These are phyloP conservation scores for Myrmecobius fasciatus DNA, from an alignment of 2,113 vertebrate species.

Conservation along the genomic window DNA sequence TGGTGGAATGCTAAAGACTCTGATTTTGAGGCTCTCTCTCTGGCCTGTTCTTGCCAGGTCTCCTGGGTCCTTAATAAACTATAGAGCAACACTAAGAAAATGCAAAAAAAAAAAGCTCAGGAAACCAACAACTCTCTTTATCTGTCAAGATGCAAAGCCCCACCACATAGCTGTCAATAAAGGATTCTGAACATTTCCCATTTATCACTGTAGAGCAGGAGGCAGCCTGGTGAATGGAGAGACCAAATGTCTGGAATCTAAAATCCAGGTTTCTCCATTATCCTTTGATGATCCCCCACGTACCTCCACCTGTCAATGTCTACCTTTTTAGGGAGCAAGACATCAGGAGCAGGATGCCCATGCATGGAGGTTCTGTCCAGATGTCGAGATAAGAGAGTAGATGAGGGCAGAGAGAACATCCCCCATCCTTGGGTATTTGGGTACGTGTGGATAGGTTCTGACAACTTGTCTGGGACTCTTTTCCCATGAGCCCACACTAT, in stretches of 20 bases:
- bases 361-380: not conserved
- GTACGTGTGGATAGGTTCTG: not conserved
- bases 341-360: not conserved
- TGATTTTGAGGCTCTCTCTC: not conserved
- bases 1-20: conserved; percentile 50
- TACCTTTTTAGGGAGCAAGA: not conserved
- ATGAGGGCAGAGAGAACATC: not conserved
- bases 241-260: conserved; percentile 23
- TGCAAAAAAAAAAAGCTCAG: conserved; percentile 2
- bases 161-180: conserved; percentile 60
- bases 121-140: conserved; percentile 58
- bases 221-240: accelerated
- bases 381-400: not conserved
- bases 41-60: conserved; percentile 31
- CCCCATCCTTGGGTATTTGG: not conserved
- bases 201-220: conserved; percentile 34
- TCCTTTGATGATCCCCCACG: not conserved
- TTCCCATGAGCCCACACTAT: not conserved
- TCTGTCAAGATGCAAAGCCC: conserved; percentile 67
- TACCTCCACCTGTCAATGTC: not conserved
- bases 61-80: conserved; percentile 72
- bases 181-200: conserved; percentile 55
- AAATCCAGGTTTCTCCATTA: not conserved
- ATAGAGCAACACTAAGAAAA: conserved; percentile 63
- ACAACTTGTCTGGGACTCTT: not conserved